These are phyloP conservation scores for Cottus gobio DNA, from an alignment of 2,113 vertebrate species.

Conservation along the genomic window DNA sequence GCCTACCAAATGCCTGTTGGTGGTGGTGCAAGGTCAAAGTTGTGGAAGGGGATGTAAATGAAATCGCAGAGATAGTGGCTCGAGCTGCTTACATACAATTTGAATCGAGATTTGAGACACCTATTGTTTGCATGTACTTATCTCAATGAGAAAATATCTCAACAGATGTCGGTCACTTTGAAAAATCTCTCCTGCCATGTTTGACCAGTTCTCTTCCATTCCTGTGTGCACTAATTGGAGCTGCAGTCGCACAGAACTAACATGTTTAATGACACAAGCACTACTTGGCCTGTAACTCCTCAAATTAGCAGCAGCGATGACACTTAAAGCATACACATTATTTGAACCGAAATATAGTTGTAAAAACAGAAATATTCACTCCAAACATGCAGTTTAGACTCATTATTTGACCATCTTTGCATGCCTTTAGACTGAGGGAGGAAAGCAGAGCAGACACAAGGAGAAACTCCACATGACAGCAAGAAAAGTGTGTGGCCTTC, in stretches of 20 bases:
- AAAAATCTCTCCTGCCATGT: not conserved
- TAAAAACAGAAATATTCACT: not conserved
- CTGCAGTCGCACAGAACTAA: no score
- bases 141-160: no score
- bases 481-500: not conserved
- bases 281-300: no score
- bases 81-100: conserved; percentile 17
- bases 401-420: not conserved
- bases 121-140: not conserved
- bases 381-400: not conserved
- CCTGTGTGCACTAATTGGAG: no score
- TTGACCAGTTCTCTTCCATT: not conserved
- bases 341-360: not conserved
- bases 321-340: not conserved
- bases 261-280: not conserved
- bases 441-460: not conserved
- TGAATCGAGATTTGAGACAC: conserved; percentile 18
- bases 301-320: no score
- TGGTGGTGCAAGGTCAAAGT: conserved; percentile 76
- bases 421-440: not conserved
- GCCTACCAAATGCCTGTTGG: conserved; percentile 72
- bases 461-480: not conserved
- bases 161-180: not conserved
- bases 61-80: conserved; percentile 62
- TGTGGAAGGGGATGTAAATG: conserved; percentile 70